phyloP scores from a whole-genome alignment of 53 echinoderm and acorn worm genomes.

The Hippasteria phrygiana region DNA sequence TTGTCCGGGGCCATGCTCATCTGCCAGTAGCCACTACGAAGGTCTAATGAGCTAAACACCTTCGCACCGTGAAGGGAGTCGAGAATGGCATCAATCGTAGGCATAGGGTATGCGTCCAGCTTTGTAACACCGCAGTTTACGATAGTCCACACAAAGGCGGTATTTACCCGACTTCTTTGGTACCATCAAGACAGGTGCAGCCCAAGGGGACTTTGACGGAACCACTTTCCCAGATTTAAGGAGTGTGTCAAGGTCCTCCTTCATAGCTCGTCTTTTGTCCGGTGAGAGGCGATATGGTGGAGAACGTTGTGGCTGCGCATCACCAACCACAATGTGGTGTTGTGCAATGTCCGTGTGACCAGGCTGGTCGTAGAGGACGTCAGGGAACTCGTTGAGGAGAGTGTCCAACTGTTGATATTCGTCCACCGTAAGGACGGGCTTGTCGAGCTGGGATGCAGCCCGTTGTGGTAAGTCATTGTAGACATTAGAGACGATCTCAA shows the following conservation, averaged over 20 bases:
- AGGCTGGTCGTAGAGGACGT: constrained; percentile 22
- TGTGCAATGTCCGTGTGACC: constrained; percentile 47
- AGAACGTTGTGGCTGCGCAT: constrained; percentile 8
- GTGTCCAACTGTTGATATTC: background rate
- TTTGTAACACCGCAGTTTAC: constrained; percentile 61
- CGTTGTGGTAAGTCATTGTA: background rate
- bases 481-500: background rate
- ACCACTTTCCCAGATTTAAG: constrained; percentile 14
- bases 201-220: constrained; percentile 13
- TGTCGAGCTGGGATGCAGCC: background rate
- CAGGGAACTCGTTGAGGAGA: constrained; percentile 40
- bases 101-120: constrained; percentile 60
- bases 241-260: constrained; percentile 3
- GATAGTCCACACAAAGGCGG: constrained; percentile 66
- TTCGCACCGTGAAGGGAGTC: constrained; percentile 40
- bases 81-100: constrained; percentile 21
- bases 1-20: constrained; percentile 17
- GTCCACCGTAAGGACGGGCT: background rate
- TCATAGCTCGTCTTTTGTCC: background rate
- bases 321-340: constrained; percentile 27
- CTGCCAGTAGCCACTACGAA: constrained; percentile 35
- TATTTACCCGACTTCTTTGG: constrained; percentile 29
- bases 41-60: constrained; percentile 45
- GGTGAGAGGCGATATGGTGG: constrained; percentile 3
- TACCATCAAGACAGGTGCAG: constrained; percentile 44